These are phyloP conservation scores for Tauraco erythrolophus DNA, from an alignment of 2,113 vertebrate genomes.

Conservation along the genomic window DNA sequence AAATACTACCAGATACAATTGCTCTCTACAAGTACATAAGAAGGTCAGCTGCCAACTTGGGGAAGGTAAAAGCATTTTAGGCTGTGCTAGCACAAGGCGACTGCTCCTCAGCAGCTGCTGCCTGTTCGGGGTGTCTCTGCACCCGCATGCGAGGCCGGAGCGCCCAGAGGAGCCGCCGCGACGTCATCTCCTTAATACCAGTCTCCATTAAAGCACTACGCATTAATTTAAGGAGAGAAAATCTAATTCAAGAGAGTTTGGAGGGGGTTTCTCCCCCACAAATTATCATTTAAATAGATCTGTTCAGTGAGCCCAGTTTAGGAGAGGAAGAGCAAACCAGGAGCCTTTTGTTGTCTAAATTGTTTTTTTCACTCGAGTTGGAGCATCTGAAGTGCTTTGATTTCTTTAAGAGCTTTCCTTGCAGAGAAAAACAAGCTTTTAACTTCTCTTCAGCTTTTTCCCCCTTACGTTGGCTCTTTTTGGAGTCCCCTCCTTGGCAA, in stretches of 20 bases:
- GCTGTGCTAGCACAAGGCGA: rapidly evolving
- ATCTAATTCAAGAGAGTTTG: slow-evolving; percentile 21
- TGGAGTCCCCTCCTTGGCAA: not conserved
- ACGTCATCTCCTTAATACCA: not conserved
- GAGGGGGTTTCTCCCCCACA: not conserved
- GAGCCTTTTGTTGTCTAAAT: slow-evolving; percentile 59
- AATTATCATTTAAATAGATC: slow-evolving; percentile 66
- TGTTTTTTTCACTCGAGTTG: slow-evolving; percentile 57
- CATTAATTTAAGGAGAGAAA: slow-evolving; percentile 11
- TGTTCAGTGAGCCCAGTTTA: slow-evolving; percentile 14
- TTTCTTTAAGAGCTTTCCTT: slow-evolving; percentile 40
- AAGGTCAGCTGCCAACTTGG: not conserved
- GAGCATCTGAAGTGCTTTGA: slow-evolving; percentile 53
- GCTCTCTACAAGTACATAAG: not conserved
- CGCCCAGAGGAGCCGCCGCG: not conserved
- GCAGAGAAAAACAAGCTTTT: slow-evolving; percentile 29
- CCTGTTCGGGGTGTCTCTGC: not conserved
- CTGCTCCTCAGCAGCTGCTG: not conserved
- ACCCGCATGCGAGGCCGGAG: rapidly evolving
- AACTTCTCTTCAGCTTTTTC: slow-evolving; percentile 2
- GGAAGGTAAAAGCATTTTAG: not conserved
- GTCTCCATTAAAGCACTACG: not conserved
- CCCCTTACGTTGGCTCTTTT: not conserved
- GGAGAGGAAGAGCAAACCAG: slow-evolving; percentile 2
- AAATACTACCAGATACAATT: not conserved